Evolutionary conservation across 2,113 vertebrate genomes (phyloP).

Genomic region (Trinectes maculatus): DNA sequence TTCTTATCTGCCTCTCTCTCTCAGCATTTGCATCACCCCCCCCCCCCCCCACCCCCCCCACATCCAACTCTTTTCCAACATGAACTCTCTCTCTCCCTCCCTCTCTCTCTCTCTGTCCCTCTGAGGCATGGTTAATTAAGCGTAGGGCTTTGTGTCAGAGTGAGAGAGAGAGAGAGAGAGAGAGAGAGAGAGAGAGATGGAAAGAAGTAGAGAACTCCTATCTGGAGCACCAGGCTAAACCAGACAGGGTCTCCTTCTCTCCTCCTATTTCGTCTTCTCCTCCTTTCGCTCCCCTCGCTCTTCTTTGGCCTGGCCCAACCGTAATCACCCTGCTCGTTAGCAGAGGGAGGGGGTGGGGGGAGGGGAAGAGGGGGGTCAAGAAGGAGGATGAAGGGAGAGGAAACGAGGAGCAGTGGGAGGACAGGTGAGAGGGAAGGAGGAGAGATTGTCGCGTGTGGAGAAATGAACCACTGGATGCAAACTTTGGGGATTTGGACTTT

Average conservation of each 20-base stretch:
- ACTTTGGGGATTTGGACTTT: too few species aligned
- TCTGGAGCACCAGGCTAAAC: constrained; percentile 72
- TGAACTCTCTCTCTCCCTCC: constrained; percentile 35
- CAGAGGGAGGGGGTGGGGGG: constrained; percentile 56
- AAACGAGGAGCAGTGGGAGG: constrained; percentile 55
- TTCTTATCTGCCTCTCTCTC: constrained; percentile 69
- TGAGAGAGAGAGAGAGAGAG: constrained; percentile 54
- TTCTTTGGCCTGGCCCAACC: constrained; percentile 71
- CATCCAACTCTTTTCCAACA: constrained; percentile 60
- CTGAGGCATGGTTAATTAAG: constrained; percentile 83
- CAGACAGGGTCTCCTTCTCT: constrained; percentile 64
- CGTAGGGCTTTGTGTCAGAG: constrained; percentile 75
- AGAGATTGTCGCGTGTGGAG: constrained; percentile 9
- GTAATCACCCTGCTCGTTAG: constrained; percentile 83
- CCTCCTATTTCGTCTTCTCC: constrained; percentile 61
- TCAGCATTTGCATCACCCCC: constrained; percentile 71
- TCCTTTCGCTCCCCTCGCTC: constrained; percentile 17
- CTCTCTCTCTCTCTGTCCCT: constrained; percentile 57
- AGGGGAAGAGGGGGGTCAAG: constrained; percentile 59
- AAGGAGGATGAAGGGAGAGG: constrained; percentile 40
- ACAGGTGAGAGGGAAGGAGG: constrained; percentile 53
- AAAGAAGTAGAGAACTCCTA: constrained; percentile 67
- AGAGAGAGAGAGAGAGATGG: constrained; percentile 33
- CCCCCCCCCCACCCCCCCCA: constrained; percentile 53
- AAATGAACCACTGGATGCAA: background rate